Conservation (phyloP, 2,888 invertebrate species). For the Dasypolia templi region DNA sequence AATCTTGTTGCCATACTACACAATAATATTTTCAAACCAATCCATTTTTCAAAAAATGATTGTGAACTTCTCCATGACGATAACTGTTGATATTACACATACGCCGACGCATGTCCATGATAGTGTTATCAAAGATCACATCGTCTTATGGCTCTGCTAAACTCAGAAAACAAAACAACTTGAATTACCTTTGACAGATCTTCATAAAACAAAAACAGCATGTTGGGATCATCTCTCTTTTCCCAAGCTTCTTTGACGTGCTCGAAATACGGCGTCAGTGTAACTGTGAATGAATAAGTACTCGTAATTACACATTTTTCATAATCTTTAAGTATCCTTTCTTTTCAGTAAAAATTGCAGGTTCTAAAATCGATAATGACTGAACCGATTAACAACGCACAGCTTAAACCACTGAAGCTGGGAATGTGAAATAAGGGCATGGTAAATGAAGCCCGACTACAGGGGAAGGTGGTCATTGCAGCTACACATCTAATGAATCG, state of each 20-base stretch:
- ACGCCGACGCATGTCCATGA: neutral
- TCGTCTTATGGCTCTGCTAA: neutral
- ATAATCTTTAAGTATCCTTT: no score
- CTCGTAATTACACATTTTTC: neutral
- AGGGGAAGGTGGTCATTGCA: neutral
- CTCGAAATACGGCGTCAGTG: constrained; percentile 93
- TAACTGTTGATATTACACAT: neutral
- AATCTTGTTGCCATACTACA: neutral
- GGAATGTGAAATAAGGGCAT: neutral
- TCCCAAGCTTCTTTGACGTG: constrained; percentile 94
- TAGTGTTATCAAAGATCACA: constrained; percentile 26
- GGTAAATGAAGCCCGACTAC: neutral
- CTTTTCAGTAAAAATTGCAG: neutral
- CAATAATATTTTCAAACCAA: no score
- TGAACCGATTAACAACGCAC: neutral
- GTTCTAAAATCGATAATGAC: neutral
- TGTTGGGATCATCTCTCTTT: constrained; percentile 90
- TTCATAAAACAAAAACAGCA: constrained; percentile 94
- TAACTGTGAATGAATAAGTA: constrained; percentile 79
- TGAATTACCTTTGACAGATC: constrained; percentile 91
- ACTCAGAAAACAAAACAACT: neutral
- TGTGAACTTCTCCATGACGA: neutral
- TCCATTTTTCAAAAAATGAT: constrained; percentile 2
- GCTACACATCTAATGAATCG: neutral
- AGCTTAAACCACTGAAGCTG: neutral